Conservation (phyloP, 2,888 invertebrate genomes). For the Heterodera filipjevi region DNA sequence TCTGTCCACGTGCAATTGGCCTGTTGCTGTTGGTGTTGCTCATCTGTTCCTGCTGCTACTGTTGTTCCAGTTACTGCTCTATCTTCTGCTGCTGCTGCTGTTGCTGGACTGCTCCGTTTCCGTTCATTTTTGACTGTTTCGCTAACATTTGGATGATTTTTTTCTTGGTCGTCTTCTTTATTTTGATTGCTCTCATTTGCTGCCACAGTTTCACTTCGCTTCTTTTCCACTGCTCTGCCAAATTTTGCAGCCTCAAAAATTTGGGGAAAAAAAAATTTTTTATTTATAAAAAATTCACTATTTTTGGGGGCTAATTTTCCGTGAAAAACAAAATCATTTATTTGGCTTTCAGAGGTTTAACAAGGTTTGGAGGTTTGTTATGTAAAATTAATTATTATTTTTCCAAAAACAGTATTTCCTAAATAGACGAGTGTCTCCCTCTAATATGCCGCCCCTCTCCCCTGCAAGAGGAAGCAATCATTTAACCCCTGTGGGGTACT, state of each 20-base stretch:
- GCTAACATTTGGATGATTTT: background rate
- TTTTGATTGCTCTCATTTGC: background rate
- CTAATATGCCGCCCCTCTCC: too few relatives aligned
- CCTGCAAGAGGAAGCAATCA: too few relatives aligned
- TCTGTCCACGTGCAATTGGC: background rate
- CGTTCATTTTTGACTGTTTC: background rate
- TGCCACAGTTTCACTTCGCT: background rate
- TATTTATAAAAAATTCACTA: too few relatives aligned
- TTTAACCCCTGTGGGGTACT: too few relatives aligned
- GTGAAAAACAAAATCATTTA: too few relatives aligned
- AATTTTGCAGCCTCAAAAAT: background rate
- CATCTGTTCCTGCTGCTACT: background rate
- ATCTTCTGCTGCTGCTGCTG: background rate
- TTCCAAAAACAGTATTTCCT: too few relatives aligned
- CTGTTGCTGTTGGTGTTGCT: background rate
- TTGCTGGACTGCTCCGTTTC: background rate
- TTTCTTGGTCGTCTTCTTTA: background rate
- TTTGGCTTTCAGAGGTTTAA: too few relatives aligned
- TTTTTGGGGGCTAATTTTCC: too few relatives aligned
- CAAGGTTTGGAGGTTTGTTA: too few relatives aligned
- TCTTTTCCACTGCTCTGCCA: background rate
- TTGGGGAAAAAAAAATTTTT: background rate
- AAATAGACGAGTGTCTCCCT: too few relatives aligned
- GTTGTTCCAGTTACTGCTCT: background rate
- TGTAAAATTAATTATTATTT: too few relatives aligned